These are phyloP conservation scores for Archegozetes longisetosus DNA, from an alignment of 1,140 invertebrate genomes.

Conservation along the genomic window DNA sequence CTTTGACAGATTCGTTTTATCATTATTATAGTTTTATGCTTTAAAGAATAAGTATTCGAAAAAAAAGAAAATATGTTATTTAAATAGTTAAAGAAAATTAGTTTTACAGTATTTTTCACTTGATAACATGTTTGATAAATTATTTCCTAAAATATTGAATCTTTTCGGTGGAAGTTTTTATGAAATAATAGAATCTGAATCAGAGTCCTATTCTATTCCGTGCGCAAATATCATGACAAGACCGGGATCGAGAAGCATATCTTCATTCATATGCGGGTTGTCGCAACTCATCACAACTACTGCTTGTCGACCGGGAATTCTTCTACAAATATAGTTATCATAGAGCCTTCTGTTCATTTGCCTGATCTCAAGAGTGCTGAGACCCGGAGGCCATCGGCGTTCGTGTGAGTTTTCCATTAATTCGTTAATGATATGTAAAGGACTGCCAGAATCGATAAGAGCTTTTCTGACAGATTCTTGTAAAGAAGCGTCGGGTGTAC, in stretches of 20 bases:
- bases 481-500: constrained; percentile 78
- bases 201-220: constrained; percentile 66
- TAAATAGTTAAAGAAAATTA: no score
- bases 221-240: constrained; percentile 97
- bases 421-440: constrained; percentile 75
- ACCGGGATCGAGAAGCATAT: constrained; percentile 91
- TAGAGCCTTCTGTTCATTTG: constrained; percentile 73
- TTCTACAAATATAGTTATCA: constrained; percentile 81
- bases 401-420: constrained; percentile 96
- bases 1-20: no score
- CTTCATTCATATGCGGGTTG: constrained; percentile 81
- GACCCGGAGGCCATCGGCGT: constrained; percentile 74
- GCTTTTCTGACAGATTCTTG: constrained; percentile 81
- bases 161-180: no score
- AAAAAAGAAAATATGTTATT: no score
- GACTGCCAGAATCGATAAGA: constrained; percentile 77
- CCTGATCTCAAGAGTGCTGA: constrained; percentile 79
- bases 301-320: constrained; percentile 60
- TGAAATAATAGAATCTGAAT: no score
- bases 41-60: no score
- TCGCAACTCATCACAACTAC: constrained; percentile 86
- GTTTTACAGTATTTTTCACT: no score
- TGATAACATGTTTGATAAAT: no score
- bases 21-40: no score
- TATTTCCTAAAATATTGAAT: no score